Base-by-base conservation (phyloP, 2,113 vertebrate genomes). In the Eulemur macaco region DNA sequence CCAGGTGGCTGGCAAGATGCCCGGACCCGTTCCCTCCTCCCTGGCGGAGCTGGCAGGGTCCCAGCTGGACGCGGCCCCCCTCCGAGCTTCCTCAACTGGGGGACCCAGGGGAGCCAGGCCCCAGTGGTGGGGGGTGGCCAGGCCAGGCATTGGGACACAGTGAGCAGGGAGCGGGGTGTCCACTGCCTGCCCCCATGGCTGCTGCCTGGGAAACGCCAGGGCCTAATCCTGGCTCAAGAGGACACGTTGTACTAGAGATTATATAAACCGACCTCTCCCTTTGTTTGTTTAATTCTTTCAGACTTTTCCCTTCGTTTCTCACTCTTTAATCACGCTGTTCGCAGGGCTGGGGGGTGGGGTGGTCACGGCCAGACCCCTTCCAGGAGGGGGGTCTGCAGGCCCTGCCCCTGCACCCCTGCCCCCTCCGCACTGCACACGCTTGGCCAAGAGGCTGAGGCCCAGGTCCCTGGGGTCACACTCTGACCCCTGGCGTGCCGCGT, bases 261-360 rank as follows among this genome's bases (percentile, higher is more conserved):
- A 98, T 96, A 98, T 98, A 98, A 98, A 97, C 98, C 87, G n/a
- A 93, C 98, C 98, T 77, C 97, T 97, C 98, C 97, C 96, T 98
- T 96, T 97, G 98, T 98, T 98, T 98, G 98, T 98, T 98, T 98
- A 98, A 98, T 98, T 98, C 95, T 29, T 50, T n/a, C 69, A 13
- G 86, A 64, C 85, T 76, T 25, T 66, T 50, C 50, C 85, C 50
- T 50, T 42, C 68, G 9, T 69, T 69, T 69, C 66, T 78, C 90
- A 84, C 86, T 97, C 93, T 89, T 97, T 97, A 97, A 96, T 97
- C 1, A 1, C 76, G 64, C 95, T 93, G 97, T 96, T 98, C 96
- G 90, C 94, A n/a, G 98, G 86, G 93, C 69, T 45, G 94, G 90
- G 88, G 97, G 95, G 86, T 5, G 18, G 76, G 91, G 80, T 3